Evolutionary conservation across 2,888 invertebrate genomes (phyloP), one percentile per base, ranked within the genome.

Genomic region (Synergus gifuensis): DNA sequence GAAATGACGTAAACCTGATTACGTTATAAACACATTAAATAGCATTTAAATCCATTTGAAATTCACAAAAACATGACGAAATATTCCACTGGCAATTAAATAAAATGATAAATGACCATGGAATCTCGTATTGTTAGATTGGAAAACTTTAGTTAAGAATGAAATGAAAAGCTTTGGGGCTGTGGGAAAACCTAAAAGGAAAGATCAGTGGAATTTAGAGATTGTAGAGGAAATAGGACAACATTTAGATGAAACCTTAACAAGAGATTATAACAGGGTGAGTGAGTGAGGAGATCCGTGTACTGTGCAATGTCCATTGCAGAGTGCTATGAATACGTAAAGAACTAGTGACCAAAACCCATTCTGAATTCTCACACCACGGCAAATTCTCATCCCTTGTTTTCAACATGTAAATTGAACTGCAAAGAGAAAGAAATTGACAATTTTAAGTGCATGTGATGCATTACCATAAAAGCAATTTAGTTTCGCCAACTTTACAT

Each of bases 271-370:
- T 81, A 79, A 77, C 79, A 46, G 49, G 64, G 77, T 62, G 73
- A 77, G 79, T 78, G 78, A 78, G 78, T 78, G 79, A 79, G 63
- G 62, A 73, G 78, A 73, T 36, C 49, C 73, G 11, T 73, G 73
- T 73, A 49, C 54, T 16, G 12, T 36, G 18, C 73, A 54, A 73
- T 77, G 82, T 73, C 78, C 78, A 78, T 63, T 79, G 78, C 81
- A 54, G 76, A 78, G 77, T 22, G 40, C 49, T 67, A 81, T 79
- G 81, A 82, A 81, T 81, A 82, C 79, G 81, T 79, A 82, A 81
- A 73, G 73, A n/a, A 54, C 54, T 54, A 36, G 54, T 54, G 73
- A 54, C 73, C 73, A 54, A 73, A 54, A 73, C 11, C 28, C 11
- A 73, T n/a, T 49, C 73, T 49, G 49, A 54, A 73, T 67, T 69